These are phyloP conservation scores for Drosophila bipectinata DNA, from an alignment of 1,140 invertebrate species.

Conservation along the genomic window DNA sequence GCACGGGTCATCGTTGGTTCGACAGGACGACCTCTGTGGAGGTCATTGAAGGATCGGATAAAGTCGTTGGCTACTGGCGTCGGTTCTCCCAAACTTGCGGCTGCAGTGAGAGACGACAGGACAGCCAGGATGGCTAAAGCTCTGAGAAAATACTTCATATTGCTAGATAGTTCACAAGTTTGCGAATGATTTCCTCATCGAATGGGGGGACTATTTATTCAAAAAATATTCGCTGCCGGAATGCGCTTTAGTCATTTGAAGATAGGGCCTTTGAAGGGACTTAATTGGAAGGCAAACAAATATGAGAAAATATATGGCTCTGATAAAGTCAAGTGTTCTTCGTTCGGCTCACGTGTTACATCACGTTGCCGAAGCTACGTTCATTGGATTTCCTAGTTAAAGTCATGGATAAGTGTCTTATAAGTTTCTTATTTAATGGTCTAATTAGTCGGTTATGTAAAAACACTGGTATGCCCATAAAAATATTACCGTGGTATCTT, in stretches of 20 bases:
- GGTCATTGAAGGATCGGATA: constrained; percentile 35
- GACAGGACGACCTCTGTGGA: constrained; percentile 56
- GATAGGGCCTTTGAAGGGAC: constrained; percentile 29
- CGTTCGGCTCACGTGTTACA: constrained; percentile 15
- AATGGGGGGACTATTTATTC: constrained; percentile 58
- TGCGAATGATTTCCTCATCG: constrained; percentile 57
- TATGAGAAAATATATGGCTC: constrained; percentile 39
- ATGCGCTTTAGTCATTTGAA: constrained; percentile 8
- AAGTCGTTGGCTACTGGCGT: constrained; percentile 34
- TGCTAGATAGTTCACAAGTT: constrained; percentile 45
- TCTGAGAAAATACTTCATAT: constrained; percentile 48
- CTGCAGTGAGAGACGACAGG: constrained; percentile 32
- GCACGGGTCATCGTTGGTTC: constrained; percentile 7
- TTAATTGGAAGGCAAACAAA: constrained; percentile 44
- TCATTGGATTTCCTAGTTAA: constrained; percentile 13
- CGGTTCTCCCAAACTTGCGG: constrained; percentile 26
- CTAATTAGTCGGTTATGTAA: background rate
- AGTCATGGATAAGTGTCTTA: background rate
- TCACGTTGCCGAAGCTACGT: constrained; percentile 6
- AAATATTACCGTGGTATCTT: background rate
- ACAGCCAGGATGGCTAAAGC: constrained; percentile 34
- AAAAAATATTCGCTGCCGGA: constrained; percentile 31
- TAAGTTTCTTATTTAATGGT: background rate
- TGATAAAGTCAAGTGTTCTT: constrained; percentile 44
- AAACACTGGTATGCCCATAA: background rate